These are phyloP conservation scores for Cephus pygmeus DNA, from an alignment of 2,888 invertebrate species.

Conservation along the genomic window DNA sequence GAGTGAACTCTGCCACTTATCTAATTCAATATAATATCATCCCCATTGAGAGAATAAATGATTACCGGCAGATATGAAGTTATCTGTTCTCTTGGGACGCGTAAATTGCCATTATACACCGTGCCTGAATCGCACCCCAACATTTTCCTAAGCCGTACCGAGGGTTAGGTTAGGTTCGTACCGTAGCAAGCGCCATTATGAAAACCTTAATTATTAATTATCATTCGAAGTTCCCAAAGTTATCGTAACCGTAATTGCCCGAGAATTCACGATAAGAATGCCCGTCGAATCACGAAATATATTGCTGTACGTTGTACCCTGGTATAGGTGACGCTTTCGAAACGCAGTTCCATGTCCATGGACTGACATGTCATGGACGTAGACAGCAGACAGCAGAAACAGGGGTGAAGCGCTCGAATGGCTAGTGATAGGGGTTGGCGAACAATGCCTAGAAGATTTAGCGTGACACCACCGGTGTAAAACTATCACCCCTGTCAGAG, in stretches of 20 bases:
- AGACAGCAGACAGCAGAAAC: constrained; percentile 9
- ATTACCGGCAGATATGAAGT: constrained; percentile 64
- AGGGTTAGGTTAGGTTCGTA: constrained; percentile 22
- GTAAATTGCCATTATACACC: constrained; percentile 63
- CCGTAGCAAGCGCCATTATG: constrained; percentile 21
- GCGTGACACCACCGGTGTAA: constrained; percentile 58
- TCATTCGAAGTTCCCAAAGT: constrained; percentile 31
- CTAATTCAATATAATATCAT: constrained; percentile 65
- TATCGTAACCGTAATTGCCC: constrained; percentile 23
- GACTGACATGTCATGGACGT: too few relatives aligned
- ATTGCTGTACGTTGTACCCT: too few relatives aligned
- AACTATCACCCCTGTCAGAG: constrained; percentile 39
- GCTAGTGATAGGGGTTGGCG: constrained; percentile 40
- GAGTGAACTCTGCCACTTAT: constrained; percentile 46
- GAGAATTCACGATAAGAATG: constrained; percentile 16
- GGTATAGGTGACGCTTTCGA: too few relatives aligned
- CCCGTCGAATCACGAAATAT: too few relatives aligned
- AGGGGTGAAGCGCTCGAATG: constrained; percentile 36
- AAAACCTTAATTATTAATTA: constrained; percentile 60
- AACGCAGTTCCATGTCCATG: too few relatives aligned
- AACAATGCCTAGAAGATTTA: constrained; percentile 59
- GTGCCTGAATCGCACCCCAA: constrained; percentile 5
- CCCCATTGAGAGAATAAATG: constrained; percentile 63
- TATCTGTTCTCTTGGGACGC: constrained; percentile 63
- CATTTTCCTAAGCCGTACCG: constrained; percentile 22